Percentiles rank a stretch among this genome's conserved stretches.
phyloP scores from a whole-genome alignment of 2,888 invertebrate species.

The Parnassius mnemosyne region DNA sequence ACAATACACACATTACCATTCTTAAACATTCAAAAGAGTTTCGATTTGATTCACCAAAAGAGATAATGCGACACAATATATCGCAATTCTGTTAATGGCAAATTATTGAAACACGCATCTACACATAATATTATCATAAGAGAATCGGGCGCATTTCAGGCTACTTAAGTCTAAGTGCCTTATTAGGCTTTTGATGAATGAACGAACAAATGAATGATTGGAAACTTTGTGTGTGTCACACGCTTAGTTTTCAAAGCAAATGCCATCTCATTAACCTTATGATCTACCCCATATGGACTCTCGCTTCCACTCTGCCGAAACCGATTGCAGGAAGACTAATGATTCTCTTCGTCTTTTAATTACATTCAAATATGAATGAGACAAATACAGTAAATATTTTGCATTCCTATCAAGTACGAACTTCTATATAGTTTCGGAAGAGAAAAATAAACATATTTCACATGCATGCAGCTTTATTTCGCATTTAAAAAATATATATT shows the following conservation, averaged over 20 bases:
- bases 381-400: neutral
- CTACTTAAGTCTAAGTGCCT: constrained; percentile 17
- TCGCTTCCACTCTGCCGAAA: constrained; percentile 16
- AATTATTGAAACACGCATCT: constrained; percentile 6
- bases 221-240: neutral
- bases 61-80: neutral
- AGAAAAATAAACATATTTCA: too few relatives aligned
- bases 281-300: constrained; percentile 30
- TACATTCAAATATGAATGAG: neutral
- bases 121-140: constrained; percentile 15
- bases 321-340: constrained; percentile 23
- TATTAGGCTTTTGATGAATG: neutral
- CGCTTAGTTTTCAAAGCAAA: constrained; percentile 12
- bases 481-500: neutral
- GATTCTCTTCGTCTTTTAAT: constrained; percentile 12
- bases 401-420: constrained; percentile 2
- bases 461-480: neutral
- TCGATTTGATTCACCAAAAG: neutral
- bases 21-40: neutral
- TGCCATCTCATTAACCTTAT: constrained; percentile 32
- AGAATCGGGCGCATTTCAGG: constrained; percentile 17
- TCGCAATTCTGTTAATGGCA: neutral
- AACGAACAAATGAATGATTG: neutral
- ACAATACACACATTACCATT: neutral
- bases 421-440: neutral